phyloP scores from a whole-genome alignment of 2,797 vertebrate genomes.

The Myiotriccus ornatus region DNA sequence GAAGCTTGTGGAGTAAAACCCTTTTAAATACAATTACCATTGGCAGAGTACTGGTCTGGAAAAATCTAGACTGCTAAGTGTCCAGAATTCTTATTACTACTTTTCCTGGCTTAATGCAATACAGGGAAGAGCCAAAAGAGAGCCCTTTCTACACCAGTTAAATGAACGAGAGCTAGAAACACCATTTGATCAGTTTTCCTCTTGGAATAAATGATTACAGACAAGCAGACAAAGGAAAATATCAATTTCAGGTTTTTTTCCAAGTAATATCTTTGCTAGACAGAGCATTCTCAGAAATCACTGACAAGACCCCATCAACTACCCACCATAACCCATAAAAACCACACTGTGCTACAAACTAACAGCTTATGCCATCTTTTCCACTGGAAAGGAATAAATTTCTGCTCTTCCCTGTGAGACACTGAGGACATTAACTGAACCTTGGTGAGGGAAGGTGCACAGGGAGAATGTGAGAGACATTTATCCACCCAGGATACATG shows the following conservation, averaged over 20 bases:
- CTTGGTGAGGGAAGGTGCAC: background rate
- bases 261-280: background rate
- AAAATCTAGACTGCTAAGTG: background rate
- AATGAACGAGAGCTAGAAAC: background rate
- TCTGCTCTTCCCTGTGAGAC: background rate
- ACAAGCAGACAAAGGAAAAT: background rate
- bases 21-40: background rate
- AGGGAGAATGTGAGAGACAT: background rate
- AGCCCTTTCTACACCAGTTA: background rate
- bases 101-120: background rate
- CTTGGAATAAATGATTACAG: background rate
- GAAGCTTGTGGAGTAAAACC: background rate
- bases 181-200: background rate
- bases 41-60: background rate
- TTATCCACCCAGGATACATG: background rate
- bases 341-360: background rate
- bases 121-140: background rate
- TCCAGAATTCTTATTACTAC: background rate
- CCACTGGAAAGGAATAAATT: background rate
- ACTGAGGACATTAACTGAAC: background rate
- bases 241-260: background rate
- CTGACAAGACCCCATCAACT: background rate
- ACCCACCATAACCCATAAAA: background rate
- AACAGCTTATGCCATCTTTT: background rate
- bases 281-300: background rate